Base-by-base conservation (phyloP, 2,113 vertebrate species). In the Gracilinanus agilis region DNA sequence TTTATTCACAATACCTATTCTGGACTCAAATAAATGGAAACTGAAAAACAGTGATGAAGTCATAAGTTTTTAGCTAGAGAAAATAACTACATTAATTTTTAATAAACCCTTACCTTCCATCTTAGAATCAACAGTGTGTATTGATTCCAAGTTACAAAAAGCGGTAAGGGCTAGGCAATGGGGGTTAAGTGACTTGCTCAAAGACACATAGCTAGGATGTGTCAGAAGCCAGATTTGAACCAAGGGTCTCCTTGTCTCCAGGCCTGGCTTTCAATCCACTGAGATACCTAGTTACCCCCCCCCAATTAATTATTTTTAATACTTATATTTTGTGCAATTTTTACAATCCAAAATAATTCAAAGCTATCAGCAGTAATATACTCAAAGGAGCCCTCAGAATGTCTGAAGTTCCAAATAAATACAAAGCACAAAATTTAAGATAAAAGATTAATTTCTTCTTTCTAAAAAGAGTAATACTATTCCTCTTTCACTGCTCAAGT, bases 41-140 rank as follows among this genome's bases (percentile, higher is more conserved):
- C 3, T 24, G 49, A 25, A 90, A 53, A 53, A 90, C 12, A 53
- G 13, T 90, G 53, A 53, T 90, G 13, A 12, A 90, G 27, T 90
- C 53, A 53, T 25, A 89, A 49, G 44, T 89, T 89, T 89, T 49
- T 90, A 44, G 24, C 89, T 21, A 29, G 44, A 90, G 49, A 24
- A 90, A 90, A 53, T 49, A 90, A 90, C 24, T 49, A 44, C 13
- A 49, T 90, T 90, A 90, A 90, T 90, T 90, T 89, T 90, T 53
- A 49, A 49, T 49, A 49, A 49, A 49, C 49, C 49, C 49, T 49
- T 49, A 49, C 49, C 49, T 49, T 49, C 49, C 49, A 2, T 49
- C 49, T 49, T 49, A 49, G 49, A 49, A 49, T 49, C 49, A 49
- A 49, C 49, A 49, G 3, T 49, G 49, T 49, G 49, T 49, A 49